phyloP scores from a whole-genome alignment of 2,888 invertebrate genomes.

The Nymphalis urticae region DNA sequence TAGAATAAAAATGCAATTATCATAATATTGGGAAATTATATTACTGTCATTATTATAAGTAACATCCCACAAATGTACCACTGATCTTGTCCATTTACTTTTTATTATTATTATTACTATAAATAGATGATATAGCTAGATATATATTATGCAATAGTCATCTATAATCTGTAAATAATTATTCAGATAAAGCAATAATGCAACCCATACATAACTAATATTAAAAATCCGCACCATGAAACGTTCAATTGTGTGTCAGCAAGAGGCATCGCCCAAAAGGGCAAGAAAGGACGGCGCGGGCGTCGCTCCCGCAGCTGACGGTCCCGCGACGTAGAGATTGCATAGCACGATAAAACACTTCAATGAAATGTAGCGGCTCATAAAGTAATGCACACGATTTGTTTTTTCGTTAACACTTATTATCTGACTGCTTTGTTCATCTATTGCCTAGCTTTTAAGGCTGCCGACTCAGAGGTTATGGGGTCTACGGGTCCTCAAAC shows the following conservation, averaged over 20 bases:
- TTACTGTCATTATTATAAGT: too few species aligned
- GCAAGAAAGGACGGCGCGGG: conserved; percentile 68
- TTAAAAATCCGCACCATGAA: conserved; percentile 31
- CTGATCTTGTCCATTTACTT: too few species aligned
- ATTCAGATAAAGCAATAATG: conserved; percentile 8
- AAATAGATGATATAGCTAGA: too few species aligned
- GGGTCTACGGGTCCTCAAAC: too few species aligned
- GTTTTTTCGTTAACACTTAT: conserved; percentile 13
- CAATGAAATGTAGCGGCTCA: conserved; percentile 48
- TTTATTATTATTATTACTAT: too few species aligned
- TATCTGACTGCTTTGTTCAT: too few species aligned
- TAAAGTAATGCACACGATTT: conserved; percentile 31
- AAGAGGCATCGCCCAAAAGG: conserved; percentile 58
- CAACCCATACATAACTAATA: conserved; percentile 9
- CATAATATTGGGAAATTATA: too few species aligned
- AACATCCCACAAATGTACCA: too few species aligned
- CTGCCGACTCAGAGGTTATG: too few species aligned
- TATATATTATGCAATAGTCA: too few species aligned
- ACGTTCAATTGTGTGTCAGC: conserved; percentile 45
- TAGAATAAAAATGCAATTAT: too few species aligned
- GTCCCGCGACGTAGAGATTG: conserved; percentile 46
- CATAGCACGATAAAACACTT: conserved; percentile 47
- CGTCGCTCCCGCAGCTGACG: conserved; percentile 60
- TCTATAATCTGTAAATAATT: background rate
- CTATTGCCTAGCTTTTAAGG: too few species aligned